phyloP scores from a whole-genome alignment of 2,113 vertebrate species.

The Sinosuthora webbiana region DNA sequence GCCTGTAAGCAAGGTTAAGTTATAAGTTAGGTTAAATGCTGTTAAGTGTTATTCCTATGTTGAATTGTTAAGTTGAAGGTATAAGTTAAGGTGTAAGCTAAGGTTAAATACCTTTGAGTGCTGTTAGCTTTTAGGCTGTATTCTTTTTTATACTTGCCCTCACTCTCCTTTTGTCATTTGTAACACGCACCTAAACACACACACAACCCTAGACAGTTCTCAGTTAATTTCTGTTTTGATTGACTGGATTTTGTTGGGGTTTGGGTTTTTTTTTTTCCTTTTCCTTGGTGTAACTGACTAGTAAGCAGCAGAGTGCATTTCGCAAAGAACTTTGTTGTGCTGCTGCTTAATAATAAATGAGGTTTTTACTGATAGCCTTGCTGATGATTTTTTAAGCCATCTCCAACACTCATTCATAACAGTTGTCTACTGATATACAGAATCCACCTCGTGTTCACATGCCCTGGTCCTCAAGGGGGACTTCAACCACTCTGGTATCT shows the following conservation, averaged over 20 bases:
- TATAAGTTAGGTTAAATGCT: not conserved
- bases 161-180: not conserved
- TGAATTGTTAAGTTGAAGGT: not conserved
- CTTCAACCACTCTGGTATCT: not conserved
- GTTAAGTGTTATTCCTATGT: not conserved
- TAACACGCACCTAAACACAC: not conserved
- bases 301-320: not conserved
- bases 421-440: rapidly evolving
- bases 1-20: not conserved
- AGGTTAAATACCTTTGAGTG: not conserved
- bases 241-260: not conserved
- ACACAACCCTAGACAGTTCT: not conserved
- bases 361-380: not conserved
- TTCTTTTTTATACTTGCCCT: not conserved
- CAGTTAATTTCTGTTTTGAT: not conserved
- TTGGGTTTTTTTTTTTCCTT: not conserved
- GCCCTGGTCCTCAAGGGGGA: not conserved
- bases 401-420: rapidly evolving
- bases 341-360: not conserved
- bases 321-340: not conserved
- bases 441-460: not conserved
- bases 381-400: not conserved
- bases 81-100: not conserved
- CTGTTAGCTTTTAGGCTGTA: not conserved
- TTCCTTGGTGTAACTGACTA: not conserved